Conservation (phyloP, 2,888 invertebrate species). For the Brachypalpus laphriformis region DNA sequence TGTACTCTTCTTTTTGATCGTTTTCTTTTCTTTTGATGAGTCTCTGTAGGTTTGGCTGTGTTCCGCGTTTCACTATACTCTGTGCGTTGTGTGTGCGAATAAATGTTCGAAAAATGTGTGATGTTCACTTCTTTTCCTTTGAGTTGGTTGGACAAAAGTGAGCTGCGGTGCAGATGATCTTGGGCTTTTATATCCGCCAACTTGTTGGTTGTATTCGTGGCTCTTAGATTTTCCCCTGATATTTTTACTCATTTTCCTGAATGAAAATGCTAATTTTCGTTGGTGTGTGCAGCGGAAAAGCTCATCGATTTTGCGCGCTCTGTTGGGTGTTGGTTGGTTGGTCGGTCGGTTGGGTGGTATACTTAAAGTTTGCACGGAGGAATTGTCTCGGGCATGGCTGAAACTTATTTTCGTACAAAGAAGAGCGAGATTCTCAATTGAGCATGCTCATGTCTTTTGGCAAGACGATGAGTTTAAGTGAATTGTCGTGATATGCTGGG, state of each 20-base stretch:
- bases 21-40: constrained; percentile 13
- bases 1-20: constrained; percentile 41
- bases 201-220: background rate
- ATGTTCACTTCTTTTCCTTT: constrained; percentile 77
- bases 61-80: constrained; percentile 62
- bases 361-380: no score
- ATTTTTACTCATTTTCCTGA: constrained; percentile 46
- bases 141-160: constrained; percentile 81
- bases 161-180: constrained; percentile 75
- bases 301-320: constrained; percentile 43
- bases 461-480: background rate
- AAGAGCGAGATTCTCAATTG: constrained; percentile 34
- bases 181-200: constrained; percentile 54
- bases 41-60: constrained; percentile 21
- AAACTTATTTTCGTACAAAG: constrained; percentile 48
- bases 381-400: constrained; percentile 24
- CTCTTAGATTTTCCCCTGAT: constrained; percentile 58
- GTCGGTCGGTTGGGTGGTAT: constrained; percentile 15
- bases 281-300: constrained; percentile 34
- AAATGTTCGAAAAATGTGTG: background rate
- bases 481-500: background rate
- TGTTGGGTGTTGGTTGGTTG: constrained; percentile 25
- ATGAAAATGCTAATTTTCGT: constrained; percentile 42
- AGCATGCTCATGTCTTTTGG: constrained; percentile 7
- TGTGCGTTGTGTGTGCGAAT: background rate